A percentile compares a stretch with the other conserved stretches of the same genome.
Conservation (phyloP, 2,888 invertebrate species). For the Lagria hirta region DNA sequence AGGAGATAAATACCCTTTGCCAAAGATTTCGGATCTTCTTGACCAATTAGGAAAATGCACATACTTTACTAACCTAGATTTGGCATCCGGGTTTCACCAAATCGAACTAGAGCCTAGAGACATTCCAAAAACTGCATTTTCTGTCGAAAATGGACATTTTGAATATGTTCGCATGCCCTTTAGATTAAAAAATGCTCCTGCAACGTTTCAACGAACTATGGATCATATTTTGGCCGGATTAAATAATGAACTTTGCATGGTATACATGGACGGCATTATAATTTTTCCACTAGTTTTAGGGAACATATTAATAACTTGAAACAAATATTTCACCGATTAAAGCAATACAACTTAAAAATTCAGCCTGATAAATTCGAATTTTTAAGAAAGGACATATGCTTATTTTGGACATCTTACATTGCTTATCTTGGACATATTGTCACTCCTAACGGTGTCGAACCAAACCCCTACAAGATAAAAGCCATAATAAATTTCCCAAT, state of each 20-base stretch:
- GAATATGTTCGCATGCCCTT: constrained; percentile 8
- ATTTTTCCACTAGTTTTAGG: background rate
- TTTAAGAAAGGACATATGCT: constrained; percentile 1
- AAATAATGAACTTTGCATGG: constrained; percentile 5
- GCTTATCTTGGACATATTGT: constrained; percentile 6
- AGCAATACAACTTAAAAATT: constrained; percentile 1
- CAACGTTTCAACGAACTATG: constrained; percentile 10
- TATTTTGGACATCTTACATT: no score
- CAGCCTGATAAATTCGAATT: constrained; percentile 5
- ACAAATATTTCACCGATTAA: constrained; percentile 1
- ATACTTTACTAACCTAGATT: constrained; percentile 5
- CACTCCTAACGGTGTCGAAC: constrained; percentile 1
- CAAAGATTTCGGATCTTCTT: constrained; percentile 1
- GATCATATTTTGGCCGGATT: constrained; percentile 12
- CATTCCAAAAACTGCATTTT: constrained; percentile 8
- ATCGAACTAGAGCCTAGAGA: background rate
- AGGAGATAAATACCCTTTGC: constrained; percentile 5
- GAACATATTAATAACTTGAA: background rate
- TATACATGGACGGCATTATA: constrained; percentile 4
- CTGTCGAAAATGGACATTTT: background rate
- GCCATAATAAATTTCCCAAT: constrained; percentile 1
- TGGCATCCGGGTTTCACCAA: constrained; percentile 4
- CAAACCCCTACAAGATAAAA: constrained; percentile 1
- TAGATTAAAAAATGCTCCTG: constrained; percentile 3
- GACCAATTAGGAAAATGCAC: background rate